phyloP scores from a whole-genome alignment of 2,888 invertebrate species.

The Stenolophus ochropezus region DNA sequence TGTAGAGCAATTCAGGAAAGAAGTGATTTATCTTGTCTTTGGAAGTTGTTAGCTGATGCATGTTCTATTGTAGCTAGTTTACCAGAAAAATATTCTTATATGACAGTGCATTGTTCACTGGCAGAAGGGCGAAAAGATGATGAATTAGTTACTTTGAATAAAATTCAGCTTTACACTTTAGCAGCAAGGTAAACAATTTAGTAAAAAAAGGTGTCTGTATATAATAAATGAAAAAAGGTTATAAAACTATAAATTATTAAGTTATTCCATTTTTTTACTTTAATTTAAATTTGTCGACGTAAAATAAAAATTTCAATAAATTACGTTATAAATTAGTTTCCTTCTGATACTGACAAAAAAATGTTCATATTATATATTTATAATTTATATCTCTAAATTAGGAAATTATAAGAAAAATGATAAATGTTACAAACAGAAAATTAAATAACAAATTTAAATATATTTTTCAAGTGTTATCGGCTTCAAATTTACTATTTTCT shows the following conservation, averaged over 20 bases:
- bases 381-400: no score
- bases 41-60: conserved; percentile 84
- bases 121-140: conserved; percentile 71
- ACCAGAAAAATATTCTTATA: conserved; percentile 75
- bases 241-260: not conserved
- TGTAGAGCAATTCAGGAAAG: conserved; percentile 75
- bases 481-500: no score
- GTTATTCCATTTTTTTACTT: no score
- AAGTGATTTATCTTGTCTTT: conserved; percentile 79
- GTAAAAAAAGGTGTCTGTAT: conserved; percentile 67
- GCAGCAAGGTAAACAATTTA: conserved; percentile 75
- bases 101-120: conserved; percentile 74
- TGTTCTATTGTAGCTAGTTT: conserved; percentile 77
- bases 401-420: no score
- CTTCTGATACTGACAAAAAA: no score
- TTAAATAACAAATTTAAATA: no score
- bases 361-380: no score
- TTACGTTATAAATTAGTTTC: no score
- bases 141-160: conserved; percentile 69
- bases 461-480: no score
- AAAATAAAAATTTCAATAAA: no score
- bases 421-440: no score
- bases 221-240: not conserved
- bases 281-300: no score
- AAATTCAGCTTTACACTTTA: conserved; percentile 76